Evolutionary conservation across 2,888 invertebrate species (phyloP).

Genomic region (Xestobium rufovillosum): DNA sequence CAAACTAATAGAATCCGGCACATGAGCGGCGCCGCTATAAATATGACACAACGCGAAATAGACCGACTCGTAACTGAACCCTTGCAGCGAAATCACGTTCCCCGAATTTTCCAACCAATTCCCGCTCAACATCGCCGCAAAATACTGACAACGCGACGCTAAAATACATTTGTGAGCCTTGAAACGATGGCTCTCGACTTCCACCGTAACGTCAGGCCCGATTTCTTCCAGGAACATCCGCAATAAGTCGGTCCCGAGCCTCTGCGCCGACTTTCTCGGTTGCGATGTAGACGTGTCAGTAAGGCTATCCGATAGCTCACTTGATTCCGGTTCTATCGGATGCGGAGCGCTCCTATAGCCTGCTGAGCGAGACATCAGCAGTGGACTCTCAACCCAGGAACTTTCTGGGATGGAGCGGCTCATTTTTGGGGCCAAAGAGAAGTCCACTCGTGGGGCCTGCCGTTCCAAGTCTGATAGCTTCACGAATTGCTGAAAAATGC

Average conservation of each 20-base stretch:
- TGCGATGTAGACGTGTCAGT: conserved; percentile 42
- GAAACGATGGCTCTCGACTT: conserved; percentile 74
- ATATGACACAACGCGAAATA: conserved; percentile 90
- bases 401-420: conserved; percentile 63
- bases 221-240: conserved; percentile 89
- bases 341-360: conserved; percentile 43
- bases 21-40: conserved; percentile 85
- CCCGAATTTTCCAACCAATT: conserved; percentile 75
- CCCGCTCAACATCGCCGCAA: conserved; percentile 83
- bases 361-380: conserved; percentile 56
- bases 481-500: conserved; percentile 50
- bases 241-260: conserved; percentile 78
- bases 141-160: conserved; percentile 86
- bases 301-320: conserved; percentile 31
- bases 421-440: conserved; percentile 50
- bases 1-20: conserved; percentile 79
- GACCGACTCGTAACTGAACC: conserved; percentile 76
- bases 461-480: conserved; percentile 75
- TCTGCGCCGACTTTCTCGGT: conserved; percentile 43
- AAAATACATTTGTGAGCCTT: conserved; percentile 89
- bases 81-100: conserved; percentile 77
- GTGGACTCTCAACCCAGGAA: conserved; percentile 56
- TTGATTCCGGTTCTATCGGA: conserved; percentile 37
- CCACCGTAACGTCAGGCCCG: conserved; percentile 79
- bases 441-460: conserved; percentile 48